Evolutionary conservation across 2,113 vertebrate species (phyloP).

Genomic region (Apistogramma diplotaenia): DNA sequence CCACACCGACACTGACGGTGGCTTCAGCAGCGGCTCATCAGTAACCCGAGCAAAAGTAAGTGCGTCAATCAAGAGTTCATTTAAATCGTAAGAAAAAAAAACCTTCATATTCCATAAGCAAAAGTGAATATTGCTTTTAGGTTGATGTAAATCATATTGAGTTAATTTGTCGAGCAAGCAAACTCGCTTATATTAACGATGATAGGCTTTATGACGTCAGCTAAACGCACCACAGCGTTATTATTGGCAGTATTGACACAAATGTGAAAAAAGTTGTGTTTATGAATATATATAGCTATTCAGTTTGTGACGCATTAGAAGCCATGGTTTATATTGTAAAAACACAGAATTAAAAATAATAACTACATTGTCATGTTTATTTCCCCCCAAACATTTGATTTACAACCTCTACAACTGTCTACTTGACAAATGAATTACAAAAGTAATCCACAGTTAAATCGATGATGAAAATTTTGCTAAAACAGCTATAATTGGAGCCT

Average conservation of each 20-base stretch:
- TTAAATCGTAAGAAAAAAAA: too few species aligned
- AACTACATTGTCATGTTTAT: background rate
- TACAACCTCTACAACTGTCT: background rate
- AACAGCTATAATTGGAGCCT: background rate
- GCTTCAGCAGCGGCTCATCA: background rate
- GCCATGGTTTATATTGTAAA: background rate
- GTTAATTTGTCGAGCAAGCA: too few species aligned
- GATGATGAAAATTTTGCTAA: background rate
- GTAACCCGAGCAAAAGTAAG: conserved; percentile 30
- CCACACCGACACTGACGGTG: background rate
- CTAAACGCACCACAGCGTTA: too few species aligned
- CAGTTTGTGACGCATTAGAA: background rate
- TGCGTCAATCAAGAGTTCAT: background rate
- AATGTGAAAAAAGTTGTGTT: background rate
- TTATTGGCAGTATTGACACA: background rate
- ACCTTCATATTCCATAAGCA: background rate
- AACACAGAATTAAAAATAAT: background rate
- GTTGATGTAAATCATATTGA: too few species aligned
- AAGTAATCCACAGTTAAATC: background rate
- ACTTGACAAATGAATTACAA: background rate
- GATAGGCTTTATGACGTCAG: too few species aligned
- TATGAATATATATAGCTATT: background rate
- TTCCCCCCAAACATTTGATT: background rate
- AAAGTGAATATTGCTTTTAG: background rate
- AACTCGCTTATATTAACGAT: too few species aligned